phyloP scores from a whole-genome alignment of 2,888 invertebrate genomes.

The Caenorhabditis becei region DNA sequence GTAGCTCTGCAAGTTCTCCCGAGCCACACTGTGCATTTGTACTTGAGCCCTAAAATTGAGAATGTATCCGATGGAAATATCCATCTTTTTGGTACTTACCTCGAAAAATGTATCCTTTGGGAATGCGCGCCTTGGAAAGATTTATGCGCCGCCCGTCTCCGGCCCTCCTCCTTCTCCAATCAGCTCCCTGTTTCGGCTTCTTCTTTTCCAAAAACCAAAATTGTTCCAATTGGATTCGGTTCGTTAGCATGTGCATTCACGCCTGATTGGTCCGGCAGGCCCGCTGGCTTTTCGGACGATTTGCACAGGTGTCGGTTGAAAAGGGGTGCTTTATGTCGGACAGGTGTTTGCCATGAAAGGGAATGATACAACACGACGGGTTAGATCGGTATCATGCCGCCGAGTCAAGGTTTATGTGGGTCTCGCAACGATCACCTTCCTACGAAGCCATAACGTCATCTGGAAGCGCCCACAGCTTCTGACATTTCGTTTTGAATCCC shows the following conservation, averaged over 20 bases:
- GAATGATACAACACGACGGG: no score
- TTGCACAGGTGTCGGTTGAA: constrained; percentile 43
- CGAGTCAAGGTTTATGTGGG: no score
- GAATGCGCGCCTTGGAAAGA: constrained; percentile 39
- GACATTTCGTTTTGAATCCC: no score
- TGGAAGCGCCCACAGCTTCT: no score
- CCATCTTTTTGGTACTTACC: constrained; percentile 61
- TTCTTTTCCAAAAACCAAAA: neutral
- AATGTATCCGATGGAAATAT: constrained; percentile 31
- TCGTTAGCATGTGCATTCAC: constrained; percentile 35
- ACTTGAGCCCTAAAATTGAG: neutral
- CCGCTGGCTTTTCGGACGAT: constrained; percentile 15
- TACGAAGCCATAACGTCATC: no score
- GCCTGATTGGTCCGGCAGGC: constrained; percentile 25
- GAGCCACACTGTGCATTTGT: constrained; percentile 69
- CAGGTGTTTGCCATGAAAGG: constrained; percentile 24
- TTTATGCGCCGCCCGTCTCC: constrained; percentile 26
- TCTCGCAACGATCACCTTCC: no score
- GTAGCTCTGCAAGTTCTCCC: constrained; percentile 69
- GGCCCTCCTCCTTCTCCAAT: constrained; percentile 12
- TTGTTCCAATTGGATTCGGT: constrained; percentile 8
- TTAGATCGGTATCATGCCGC: no score
- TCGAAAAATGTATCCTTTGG: constrained; percentile 62
- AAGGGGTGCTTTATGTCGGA: constrained; percentile 33
- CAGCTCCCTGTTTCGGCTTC: constrained; percentile 7